Base-by-base conservation (phyloP, 1,140 invertebrate genomes). In the Pachypsylla venusta region DNA sequence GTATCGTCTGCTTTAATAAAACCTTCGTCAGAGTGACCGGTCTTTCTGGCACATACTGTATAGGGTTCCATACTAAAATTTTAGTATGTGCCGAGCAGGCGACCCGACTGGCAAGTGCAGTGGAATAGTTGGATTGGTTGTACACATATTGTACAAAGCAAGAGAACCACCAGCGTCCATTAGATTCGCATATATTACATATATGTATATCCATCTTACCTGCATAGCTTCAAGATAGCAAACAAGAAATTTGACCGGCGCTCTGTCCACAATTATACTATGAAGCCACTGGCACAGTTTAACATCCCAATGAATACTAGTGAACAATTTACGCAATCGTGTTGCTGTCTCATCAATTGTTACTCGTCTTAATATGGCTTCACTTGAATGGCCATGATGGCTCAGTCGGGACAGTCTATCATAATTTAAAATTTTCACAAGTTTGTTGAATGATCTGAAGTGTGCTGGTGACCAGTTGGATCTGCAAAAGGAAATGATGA, bases 251-350 rank as follows among this genome's bases (percentile, higher is more conserved):
- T 48, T 48, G 4, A 48, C 42, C n/a, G 83, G 76, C 10, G 89
- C 70, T 65, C 82, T 72, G 42, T 90, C 85, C 58, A 88, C 74
- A 3, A 93, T 68, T 10, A 84, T 69, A 42, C 74, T 71, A 67
- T 93, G 88, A 28, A 93, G 70, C 89, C 89, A 93, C 61, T 88
- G 83, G 2, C 79, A 76, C 13, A 87, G 68, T 53, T 79, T 79
- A 7, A 76, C 67, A 63, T 90, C 82, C 86, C 87, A 87, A 5
- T 72, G 70, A 12, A 82, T 74, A 3, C 76, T 76, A 1, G 81
- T 79, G 57, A 89, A 68, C n/a, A 79, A 75, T 59, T 81, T 77
- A 20, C 85, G 72, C 58, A 89, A 73, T 56, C 81, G 73, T 61
- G 79, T 75, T 1, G 84, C 79, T 1, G 85, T 80, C 59, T 82